A percentile compares a stretch with the other conserved stretches of the same genome.
Conservation (phyloP, 2,113 vertebrate species). For the Bubo scandiacus region DNA sequence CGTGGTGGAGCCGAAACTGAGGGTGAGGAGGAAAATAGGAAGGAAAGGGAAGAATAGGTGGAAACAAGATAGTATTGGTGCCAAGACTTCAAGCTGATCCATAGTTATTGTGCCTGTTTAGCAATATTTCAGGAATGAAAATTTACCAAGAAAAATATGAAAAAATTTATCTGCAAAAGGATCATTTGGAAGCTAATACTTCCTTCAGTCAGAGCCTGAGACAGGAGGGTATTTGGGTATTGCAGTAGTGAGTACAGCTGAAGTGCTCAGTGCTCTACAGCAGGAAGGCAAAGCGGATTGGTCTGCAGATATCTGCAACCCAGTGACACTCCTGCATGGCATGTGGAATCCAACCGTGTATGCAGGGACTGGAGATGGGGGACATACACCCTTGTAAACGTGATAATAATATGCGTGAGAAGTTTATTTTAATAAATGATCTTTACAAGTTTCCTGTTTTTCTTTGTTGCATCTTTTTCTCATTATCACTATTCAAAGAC, state of each 20-base stretch:
- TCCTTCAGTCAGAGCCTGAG: not conserved
- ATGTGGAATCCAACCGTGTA: not conserved
- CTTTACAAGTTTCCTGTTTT: not conserved
- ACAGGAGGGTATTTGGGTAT: not conserved
- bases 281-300: not conserved
- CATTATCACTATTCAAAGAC: conserved; percentile 31
- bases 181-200: not conserved
- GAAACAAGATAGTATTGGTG: not conserved
- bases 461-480: not conserved
- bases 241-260: not conserved
- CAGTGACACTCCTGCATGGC: not conserved
- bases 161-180: not conserved
- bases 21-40: not conserved
- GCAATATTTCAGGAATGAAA: not conserved
- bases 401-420: not conserved
- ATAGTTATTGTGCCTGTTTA: not conserved
- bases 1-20: not conserved
- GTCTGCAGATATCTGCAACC: not conserved
- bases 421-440: not conserved
- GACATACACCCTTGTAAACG: not conserved
- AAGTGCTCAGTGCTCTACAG: not conserved
- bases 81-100: not conserved
- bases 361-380: not conserved
- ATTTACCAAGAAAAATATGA: not conserved
- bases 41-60: not conserved